Evolutionary conservation across 2,113 vertebrate species (phyloP), one percentile per base, ranked within the genome.

Genomic region (Oryzias curvinotus): DNA sequence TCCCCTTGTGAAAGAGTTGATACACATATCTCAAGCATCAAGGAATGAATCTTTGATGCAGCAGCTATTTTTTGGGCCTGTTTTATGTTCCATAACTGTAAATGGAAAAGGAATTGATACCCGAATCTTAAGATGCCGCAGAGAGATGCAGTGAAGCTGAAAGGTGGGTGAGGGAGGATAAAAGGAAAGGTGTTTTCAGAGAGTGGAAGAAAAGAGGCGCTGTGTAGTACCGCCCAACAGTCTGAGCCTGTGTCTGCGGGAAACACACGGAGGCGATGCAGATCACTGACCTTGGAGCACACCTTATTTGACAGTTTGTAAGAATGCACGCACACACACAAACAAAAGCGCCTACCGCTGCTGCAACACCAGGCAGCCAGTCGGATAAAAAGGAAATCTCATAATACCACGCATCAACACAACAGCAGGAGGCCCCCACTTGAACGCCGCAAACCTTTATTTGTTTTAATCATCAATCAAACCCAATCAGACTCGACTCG

Each of bases 401-500:
- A 61, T 61, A 61, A 63, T 52, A 62, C 50, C 45, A 56, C 68
- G 65, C 71, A 81, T 61, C 62, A 68, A 60, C 70, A 61, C 44
- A 56, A 44, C 76, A 80, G 71, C 70, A 49, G 76, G 80, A 48
- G 44, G 68, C 63, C 74, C 30, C 47, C 41, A 19, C 55, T 60
- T 42, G 1, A 60, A 58, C 66, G 51, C 61, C 0, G 2, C 62
- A 46, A 59, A 47, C 12, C 16, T 64, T 57, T 56, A 30, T 54
- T 52, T 47, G 15, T 8, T 53, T 28, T 60, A 70, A 81, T 81
- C 72, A 78, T 77, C 70, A 74, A 78, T 81, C 81, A 68, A 62
- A 36, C 42, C 42, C 77, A 68, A 84, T 84, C 75, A 80, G 61
- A 59, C 52, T 83, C 52, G 56, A 52, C 47, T 46, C 51, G 19